Base-by-base conservation (phyloP, 2,113 vertebrate species). In the Trinectes maculatus region DNA sequence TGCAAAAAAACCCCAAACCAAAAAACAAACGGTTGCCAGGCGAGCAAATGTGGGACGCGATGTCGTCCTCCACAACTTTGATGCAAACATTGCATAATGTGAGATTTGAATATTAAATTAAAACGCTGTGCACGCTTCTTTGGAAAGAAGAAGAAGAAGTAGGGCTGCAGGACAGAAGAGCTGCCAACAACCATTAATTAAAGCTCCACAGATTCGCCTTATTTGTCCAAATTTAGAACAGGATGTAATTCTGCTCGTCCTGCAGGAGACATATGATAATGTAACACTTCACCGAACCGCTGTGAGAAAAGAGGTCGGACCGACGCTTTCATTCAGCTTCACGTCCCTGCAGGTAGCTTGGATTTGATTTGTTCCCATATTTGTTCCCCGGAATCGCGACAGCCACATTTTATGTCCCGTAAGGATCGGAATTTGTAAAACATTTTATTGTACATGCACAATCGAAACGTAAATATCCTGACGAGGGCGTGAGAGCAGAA, bases 11-110 rank as follows among this genome's bases (percentile, higher is more conserved):
- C 25, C 4, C 2, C 12, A 13, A 46, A 46, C 22, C 4, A 59
- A 69, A 71, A 67, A 72, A 72, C 68, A 79, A 79, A 84, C 67
- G 44, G 84, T 74, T 78, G 76, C 65, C 40, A 79, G 70, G 51
- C n/a, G 74, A 73, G 37, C 36, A 26, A 46, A 51, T 61, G 73
- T 73, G 71, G 69, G 75, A 72, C 61, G 74, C 18, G 62, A 76
- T 43, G 37, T 73, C 74, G 53, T 72, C 70, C 78, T 77, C 49
- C 69, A 18, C 62, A 58, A 55, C 48, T 68, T 71, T 67, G 56
- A 60, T 69, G 61, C 31, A 42, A 37, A 66, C 24, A 18, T 70
- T 71, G 19, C 63, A 58, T 26, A 63, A 70, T 40, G 54, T 11
- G 0, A 39, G 40, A 39, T 24, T 70, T 67, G 62, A 47, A 54